A percentile compares a stretch with the other conserved stretches of the same genome.
These are phyloP conservation scores for Virgularia gustaviana DNA, from an alignment of 92 coral and sea anemone species.

Conservation along the genomic window DNA sequence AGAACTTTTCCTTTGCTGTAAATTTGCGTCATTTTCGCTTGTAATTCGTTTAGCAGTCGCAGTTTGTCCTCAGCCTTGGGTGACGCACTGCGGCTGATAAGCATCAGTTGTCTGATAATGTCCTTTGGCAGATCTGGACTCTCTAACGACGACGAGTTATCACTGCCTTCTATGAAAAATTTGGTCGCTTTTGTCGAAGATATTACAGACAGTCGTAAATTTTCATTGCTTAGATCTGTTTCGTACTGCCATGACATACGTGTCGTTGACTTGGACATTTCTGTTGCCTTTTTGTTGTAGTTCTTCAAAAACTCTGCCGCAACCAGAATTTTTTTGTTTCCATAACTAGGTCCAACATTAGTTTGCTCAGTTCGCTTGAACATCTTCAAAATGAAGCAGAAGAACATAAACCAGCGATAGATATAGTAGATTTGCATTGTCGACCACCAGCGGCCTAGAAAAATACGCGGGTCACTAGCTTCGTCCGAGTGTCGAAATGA, in stretches of 20 bases:
- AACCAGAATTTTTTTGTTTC: too few species aligned
- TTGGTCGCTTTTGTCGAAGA: conserved; percentile 64
- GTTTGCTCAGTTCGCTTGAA: too few species aligned
- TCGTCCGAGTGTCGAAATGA: not conserved
- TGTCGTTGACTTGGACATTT: conserved; percentile 42
- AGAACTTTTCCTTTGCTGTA: conserved; percentile 84
- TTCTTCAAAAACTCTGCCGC: conserved; percentile 60
- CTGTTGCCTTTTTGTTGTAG: conserved; percentile 59
- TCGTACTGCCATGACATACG: conserved; percentile 72
- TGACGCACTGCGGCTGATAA: conserved; percentile 73
- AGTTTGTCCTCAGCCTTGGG: conserved; percentile 67
- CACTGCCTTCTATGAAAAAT: conserved; percentile 67
- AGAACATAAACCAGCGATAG: conserved; percentile 15
- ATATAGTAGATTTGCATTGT: not conserved
- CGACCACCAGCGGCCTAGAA: not conserved
- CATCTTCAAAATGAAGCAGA: not conserved
- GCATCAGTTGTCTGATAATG: conserved; percentile 70
- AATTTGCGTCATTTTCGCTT: conserved; percentile 79
- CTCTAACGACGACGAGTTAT: conserved; percentile 63
- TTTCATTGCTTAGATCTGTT: conserved; percentile 63
- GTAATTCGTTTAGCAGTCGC: conserved; percentile 61
- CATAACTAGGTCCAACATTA: too few species aligned
- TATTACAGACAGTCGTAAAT: conserved; percentile 57
- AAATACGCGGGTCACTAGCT: not conserved
- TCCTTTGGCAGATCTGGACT: conserved; percentile 76